Evolutionary conservation across 2,888 invertebrate species (phyloP).

Genomic region (Phytoseiulus persimilis): DNA sequence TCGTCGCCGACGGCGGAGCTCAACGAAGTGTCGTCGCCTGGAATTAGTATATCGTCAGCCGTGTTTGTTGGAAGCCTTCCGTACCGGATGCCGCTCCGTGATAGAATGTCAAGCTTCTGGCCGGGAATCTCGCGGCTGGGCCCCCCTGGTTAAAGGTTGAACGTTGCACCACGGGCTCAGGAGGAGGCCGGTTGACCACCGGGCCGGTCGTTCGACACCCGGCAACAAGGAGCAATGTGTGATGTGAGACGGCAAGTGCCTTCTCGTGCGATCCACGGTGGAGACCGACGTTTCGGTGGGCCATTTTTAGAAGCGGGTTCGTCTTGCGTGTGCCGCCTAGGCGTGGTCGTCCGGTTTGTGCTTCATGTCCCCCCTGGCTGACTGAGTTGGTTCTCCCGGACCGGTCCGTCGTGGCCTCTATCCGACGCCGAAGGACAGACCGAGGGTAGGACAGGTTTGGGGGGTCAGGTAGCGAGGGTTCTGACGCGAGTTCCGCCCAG

Average conservation of each 20-base stretch:
- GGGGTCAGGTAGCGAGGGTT: not conserved
- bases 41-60: no score
- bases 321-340: constrained; percentile 5
- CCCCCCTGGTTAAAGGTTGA: no score
- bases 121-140: no score
- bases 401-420: not conserved
- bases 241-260: not conserved
- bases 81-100: no score
- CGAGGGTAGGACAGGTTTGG: not conserved
- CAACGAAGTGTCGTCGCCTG: no score
- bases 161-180: no score
- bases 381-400: not conserved
- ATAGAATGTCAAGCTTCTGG: no score
- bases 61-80: no score
- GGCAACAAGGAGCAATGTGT: not conserved
- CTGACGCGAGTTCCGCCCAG: not conserved
- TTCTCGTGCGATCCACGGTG: not conserved
- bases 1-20: no score
- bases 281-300: not conserved
- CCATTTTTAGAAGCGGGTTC: not conserved
- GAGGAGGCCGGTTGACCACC: not conserved
- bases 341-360: not conserved
- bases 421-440: not conserved
- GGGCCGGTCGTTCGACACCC: not conserved
- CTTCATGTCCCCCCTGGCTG: not conserved